phyloP scores from a whole-genome alignment of 2,113 vertebrate genomes.

The Neoarius graeffei region DNA sequence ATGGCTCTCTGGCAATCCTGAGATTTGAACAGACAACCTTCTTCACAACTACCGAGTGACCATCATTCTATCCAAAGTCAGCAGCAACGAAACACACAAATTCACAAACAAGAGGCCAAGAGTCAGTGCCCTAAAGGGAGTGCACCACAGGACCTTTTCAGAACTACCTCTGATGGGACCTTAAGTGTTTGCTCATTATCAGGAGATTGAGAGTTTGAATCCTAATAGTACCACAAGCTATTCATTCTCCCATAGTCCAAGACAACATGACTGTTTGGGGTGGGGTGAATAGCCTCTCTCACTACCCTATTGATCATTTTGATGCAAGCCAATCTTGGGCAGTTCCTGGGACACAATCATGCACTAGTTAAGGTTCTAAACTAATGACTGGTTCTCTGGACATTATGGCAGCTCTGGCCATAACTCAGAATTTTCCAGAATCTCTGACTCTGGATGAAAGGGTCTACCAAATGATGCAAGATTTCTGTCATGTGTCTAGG shows the following conservation, averaged over 20 bases:
- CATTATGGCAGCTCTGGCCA: not conserved
- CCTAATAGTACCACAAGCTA: not conserved
- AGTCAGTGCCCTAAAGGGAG: not conserved
- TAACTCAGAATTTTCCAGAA: not conserved
- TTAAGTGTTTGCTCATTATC: not conserved
- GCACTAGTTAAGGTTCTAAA: not conserved
- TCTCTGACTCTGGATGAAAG: not conserved
- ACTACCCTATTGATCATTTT: not conserved
- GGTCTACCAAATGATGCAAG: not conserved
- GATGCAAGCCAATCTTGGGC: not conserved
- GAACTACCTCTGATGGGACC: not conserved
- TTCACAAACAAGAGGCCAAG: not conserved
- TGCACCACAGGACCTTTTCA: not conserved
- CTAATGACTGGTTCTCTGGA: not conserved
- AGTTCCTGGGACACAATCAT: not conserved
- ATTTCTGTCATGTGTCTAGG: not conserved
- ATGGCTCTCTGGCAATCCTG: not conserved
- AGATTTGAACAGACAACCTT: not conserved
- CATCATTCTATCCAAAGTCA: not conserved
- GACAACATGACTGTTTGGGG: not conserved
- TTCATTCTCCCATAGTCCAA: not conserved
- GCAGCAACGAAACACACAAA: not conserved
- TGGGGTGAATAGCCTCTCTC: not conserved
- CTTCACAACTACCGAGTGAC: not conserved
- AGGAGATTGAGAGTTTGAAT: not conserved